A percentile compares a stretch with the other conserved stretches of the same genome.
phyloP scores from a whole-genome alignment of 2,113 vertebrate species.

The Hippotragus niger region DNA sequence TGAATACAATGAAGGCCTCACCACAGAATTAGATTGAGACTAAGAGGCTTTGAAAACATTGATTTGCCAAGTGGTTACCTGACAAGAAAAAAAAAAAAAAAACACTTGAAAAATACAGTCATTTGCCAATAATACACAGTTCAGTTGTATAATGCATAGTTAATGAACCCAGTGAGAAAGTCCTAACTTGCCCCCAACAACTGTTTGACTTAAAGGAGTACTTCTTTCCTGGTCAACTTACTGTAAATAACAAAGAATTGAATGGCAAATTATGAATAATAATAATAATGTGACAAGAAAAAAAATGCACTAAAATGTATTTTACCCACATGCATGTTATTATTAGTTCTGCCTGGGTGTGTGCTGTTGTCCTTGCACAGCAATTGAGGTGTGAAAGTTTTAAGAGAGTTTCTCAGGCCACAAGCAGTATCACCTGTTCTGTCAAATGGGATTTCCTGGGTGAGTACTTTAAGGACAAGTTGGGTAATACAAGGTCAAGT shows the following conservation, averaged over 20 bases:
- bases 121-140: not conserved
- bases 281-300: not conserved
- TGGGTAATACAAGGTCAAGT: not conserved
- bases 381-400: not conserved
- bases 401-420: not conserved
- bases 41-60: not conserved
- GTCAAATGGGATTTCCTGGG: not conserved
- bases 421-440: not conserved
- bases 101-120: not conserved
- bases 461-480: not conserved
- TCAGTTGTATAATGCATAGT: not conserved
- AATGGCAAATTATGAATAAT: not conserved
- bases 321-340: not conserved
- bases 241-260: not conserved
- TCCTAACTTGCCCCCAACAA: not conserved
- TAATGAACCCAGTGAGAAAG: not conserved
- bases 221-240: not conserved
- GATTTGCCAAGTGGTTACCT: not conserved
- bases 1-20: not conserved
- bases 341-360: not conserved
- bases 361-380: accelerated
- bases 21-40: not conserved
- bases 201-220: not conserved
- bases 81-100: not conserved
- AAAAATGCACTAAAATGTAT: not conserved